These are phyloP conservation scores for Monochamus saltuarius DNA, from an alignment of 1,140 invertebrate genomes.

Conservation along the genomic window DNA sequence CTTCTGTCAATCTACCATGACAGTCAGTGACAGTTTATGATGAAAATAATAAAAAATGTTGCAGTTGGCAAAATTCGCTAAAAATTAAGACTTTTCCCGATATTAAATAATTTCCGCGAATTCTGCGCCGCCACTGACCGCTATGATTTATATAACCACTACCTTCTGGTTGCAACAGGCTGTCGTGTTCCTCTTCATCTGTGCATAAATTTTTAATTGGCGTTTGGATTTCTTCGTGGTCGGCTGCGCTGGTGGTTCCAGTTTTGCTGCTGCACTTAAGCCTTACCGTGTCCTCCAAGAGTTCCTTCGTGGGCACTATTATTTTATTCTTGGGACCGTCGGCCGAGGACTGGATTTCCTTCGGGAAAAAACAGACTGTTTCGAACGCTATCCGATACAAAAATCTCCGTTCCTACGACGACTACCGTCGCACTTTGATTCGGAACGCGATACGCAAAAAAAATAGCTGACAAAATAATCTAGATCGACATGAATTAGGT, in stretches of 20 bases:
- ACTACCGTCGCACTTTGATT: background rate
- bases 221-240: conserved; percentile 4
- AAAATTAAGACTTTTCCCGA: no score
- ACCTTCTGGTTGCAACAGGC: conserved; percentile 7
- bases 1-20: no score
- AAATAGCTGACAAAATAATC: no score
- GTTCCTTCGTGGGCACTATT: background rate
- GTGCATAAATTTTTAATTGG: conserved; percentile 10
- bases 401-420: background rate
- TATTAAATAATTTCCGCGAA: no score
- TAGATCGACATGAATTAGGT: no score
- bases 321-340: background rate
- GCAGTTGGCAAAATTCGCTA: no score
- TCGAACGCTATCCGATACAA: background rate
- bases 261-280: conserved; percentile 4
- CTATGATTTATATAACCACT: conserved; percentile 1
- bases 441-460: no score
- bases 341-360: background rate
- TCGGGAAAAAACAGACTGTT: background rate
- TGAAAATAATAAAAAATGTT: no score
- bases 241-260: background rate
- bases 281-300: background rate
- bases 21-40: no score
- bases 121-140: no score
- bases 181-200: conserved; percentile 13